Evolutionary conservation across 1,140 invertebrate genomes (phyloP).

Genomic region (honey bee (Apis mellifera)): Amel_HAv3.1 CM009935.2:7441001-7441500

Average conservation of each 20-base stretch:
- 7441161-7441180: slow-evolving; percentile 82
- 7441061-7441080: slow-evolving; percentile 66
- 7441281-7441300: slow-evolving; percentile 92
- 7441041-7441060: slow-evolving; percentile 85
- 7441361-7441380: slow-evolving; percentile 83
- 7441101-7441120: background rate
- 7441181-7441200: slow-evolving; percentile 90
- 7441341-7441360: slow-evolving; percentile 75
- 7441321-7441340: slow-evolving; percentile 98
- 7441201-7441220: slow-evolving; percentile 97
- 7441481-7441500: slow-evolving; percentile 92
- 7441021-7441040: slow-evolving; percentile 90
- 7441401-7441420: slow-evolving; percentile 89
- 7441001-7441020: slow-evolving; percentile 89
- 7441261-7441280: slow-evolving; percentile 99
- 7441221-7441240: slow-evolving; percentile 91
- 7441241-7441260: slow-evolving; percentile 97
- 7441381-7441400: slow-evolving; percentile 90
- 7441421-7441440: slow-evolving; percentile 89
- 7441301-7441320: slow-evolving; percentile 96
- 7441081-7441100: background rate
- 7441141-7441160: slow-evolving; percentile 77
- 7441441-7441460: slow-evolving; percentile 87
- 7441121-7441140: slow-evolving; percentile 28
- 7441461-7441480: slow-evolving; percentile 92